Base-by-base conservation (phyloP, 92 coral and sea anemone species). In the Micromussa lordhowensis region DNA sequence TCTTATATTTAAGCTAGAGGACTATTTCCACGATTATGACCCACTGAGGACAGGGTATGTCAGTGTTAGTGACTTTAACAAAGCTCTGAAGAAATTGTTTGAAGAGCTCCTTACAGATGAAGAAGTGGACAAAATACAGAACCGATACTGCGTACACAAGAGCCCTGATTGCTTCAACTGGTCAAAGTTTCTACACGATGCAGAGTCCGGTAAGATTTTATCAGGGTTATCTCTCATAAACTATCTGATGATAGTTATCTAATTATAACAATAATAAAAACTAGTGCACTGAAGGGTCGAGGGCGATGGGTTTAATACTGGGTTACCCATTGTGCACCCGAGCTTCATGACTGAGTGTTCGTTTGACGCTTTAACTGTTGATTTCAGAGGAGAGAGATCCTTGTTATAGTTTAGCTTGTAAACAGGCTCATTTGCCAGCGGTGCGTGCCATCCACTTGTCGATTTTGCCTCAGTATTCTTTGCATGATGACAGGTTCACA, bases 111-210 rank as follows among this genome's bases (percentile, higher is more conserved):
- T 83, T 19, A 71, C 68, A 21, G 79, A 70, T 21, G 86, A 83
- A 31, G 5, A 83, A 48, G 68, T 83, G 12, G 32, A 71, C 51
- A 69, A 83, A 35, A 53, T 83, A 3, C 78, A 70, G 55, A 69
- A 31, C 22, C 68, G 26, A 14, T 83, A 83, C 49, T 28, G 78
- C 51, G 5, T 30, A n/a, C 48, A 9, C 7, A 53, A 51, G 29
- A 83, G 32, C 31, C 78, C 68, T 21, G 58, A 30, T 14, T 72
- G 77, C 53, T 70, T 38, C 21, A 31, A 83, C 79, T 83, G 86
- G 86, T 30, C 86, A 31, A 30, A 83, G 48, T 83, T 83, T 71
- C 68, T 83, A 4, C 86, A 70, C 32, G 86, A 83, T 53, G 78
- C 51, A 18, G 78, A 83, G 32, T 19, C 63, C 3, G 77, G 86